A percentile compares a stretch with the other conserved stretches of the same genome.
Evolutionary conservation across 53 echinoderm and acorn worm species (phyloP).

Genomic region (Stichopus horrens): DNA sequence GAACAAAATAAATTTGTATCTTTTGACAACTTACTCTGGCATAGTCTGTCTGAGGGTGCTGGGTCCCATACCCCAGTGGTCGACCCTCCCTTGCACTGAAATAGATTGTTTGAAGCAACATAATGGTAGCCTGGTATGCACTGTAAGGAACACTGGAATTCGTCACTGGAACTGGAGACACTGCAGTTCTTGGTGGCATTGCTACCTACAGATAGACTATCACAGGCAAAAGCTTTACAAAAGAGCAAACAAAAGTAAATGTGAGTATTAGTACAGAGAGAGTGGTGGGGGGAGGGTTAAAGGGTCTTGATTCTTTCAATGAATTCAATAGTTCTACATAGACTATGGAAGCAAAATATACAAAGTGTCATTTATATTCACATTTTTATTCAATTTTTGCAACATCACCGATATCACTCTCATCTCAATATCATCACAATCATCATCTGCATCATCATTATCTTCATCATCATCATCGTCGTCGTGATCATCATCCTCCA

Average conservation of each 20-base stretch:
- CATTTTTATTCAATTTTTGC: too few relatives aligned
- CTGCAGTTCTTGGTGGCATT: slow-evolving; percentile 22
- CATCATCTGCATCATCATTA: too few relatives aligned
- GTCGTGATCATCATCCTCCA: too few relatives aligned
- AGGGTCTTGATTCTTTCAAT: not conserved
- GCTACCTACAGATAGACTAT: not conserved
- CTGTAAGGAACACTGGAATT: slow-evolving; percentile 15
- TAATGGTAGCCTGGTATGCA: not conserved
- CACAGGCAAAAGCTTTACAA: slow-evolving; percentile 31
- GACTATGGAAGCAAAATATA: too few relatives aligned
- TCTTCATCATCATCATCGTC: too few relatives aligned
- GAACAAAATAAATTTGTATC: too few relatives aligned
- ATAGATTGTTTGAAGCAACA: slow-evolving; percentile 1
- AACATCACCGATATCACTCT: too few relatives aligned
- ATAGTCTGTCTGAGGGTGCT: not conserved
- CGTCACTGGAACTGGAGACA: not conserved
- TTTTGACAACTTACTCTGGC: slow-evolving; percentile 7
- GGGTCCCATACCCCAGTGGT: slow-evolving; percentile 23
- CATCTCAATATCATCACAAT: too few relatives aligned
- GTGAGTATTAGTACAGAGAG: not conserved
- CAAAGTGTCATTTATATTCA: too few relatives aligned
- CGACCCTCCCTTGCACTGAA: not conserved
- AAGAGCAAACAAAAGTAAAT: not conserved
- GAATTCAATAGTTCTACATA: not conserved
- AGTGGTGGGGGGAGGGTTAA: not conserved